Evolutionary conservation across 2,797 vertebrate species (phyloP), one percentile per base, ranked within the genome.

Genomic region (Iguana delicatissima): DNA sequence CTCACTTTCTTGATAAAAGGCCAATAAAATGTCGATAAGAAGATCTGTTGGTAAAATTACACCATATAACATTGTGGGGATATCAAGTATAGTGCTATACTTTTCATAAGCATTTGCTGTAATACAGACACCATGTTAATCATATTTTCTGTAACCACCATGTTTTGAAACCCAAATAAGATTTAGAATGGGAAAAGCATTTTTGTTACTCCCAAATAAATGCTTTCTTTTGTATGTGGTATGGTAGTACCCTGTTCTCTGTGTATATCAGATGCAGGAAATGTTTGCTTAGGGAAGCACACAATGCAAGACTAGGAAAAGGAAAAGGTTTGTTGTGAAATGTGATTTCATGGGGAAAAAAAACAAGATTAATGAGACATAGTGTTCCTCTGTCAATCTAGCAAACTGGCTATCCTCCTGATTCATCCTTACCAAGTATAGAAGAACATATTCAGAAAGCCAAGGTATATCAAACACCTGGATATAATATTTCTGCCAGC

Each of bases 241-340:
- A 38, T 62, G 72, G 26, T 5, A 83, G 52, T 50, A 3, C 4
- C 89, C 80, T 86, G 86, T 80, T 50, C 88, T 89, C 18, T 46
- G 12, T 1, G 0, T 89, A 32, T 8, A 89, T 38, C 35, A 89
- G 72, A 55, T 50, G 14, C 42, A 92, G 89, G 80, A 94, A 95
- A 72, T 0, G 13, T 89, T 26, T 80, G 59, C 85, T 95, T 84
- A 82, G 22, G 32, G 76, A 91, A 46, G 83, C 12, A 89, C 55
- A 93, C 26, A 92, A 77, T 64, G 46, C 80, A 84, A 90, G n/a
- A 91, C 80, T 10, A 93, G 26, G 42, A 94, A 95, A 57, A 80
- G 77, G 74, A 93, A 69, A 85, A 69, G 4, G 5, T n/a, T 89
- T 88, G 83, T 38, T 9, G 80, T 77, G 20, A 88, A 87, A 95